Percentiles rank a stretch among this genome's conserved stretches.
Conservation (phyloP, 2,113 vertebrate species). For the Propithecus coquereli region DNA sequence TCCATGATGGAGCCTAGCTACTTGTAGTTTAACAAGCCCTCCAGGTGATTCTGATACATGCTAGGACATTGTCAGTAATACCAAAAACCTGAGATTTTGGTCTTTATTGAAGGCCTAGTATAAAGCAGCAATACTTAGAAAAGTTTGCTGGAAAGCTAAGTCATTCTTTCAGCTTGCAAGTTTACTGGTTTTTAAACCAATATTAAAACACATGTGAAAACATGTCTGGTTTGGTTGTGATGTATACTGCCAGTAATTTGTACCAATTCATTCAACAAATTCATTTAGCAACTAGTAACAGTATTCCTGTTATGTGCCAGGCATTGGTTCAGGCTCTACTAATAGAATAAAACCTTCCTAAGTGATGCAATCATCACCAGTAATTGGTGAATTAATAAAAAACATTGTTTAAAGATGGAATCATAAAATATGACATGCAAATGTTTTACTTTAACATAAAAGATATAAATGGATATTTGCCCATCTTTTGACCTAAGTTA, state of each 20-base stretch:
- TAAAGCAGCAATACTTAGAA: not conserved
- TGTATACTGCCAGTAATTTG: conserved; percentile 20
- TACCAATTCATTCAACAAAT: conserved; percentile 27
- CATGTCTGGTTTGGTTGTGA: conserved; percentile 15
- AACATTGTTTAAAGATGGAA: conserved; percentile 29
- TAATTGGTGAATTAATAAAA: conserved; percentile 51
- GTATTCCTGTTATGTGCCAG: not conserved
- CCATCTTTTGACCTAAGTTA: not conserved
- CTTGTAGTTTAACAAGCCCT: not conserved
- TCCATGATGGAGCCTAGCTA: not conserved
- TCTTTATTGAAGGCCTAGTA: not conserved
- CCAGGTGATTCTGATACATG: not conserved
- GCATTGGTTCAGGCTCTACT: not conserved
- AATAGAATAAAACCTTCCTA: conserved; percentile 20
- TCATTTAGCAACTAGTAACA: conserved; percentile 24
- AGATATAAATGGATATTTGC: not conserved
- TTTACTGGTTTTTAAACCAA: not conserved
- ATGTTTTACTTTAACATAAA: conserved; percentile 10
- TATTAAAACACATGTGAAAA: conserved; percentile 29
- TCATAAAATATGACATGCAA: not conserved
- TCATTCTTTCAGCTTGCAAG: not conserved
- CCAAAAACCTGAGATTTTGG: not conserved
- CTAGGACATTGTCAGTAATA: not conserved
- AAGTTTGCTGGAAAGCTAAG: not conserved
- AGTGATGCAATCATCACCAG: conserved; percentile 13